phyloP scores from a whole-genome alignment of 1,140 invertebrate genomes.

The Caenorhabditis remanei region DNA sequence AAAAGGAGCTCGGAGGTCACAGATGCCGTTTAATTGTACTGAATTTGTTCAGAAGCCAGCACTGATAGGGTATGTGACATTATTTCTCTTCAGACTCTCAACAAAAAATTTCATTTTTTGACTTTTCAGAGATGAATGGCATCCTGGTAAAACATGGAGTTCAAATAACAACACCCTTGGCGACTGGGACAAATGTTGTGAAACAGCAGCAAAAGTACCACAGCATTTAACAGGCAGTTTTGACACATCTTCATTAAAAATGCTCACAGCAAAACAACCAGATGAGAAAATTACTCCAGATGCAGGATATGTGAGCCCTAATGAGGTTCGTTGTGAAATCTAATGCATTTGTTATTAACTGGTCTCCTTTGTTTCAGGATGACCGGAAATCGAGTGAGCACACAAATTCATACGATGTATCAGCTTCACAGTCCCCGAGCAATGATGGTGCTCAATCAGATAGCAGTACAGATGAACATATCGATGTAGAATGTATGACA shows the following conservation, averaged over 20 bases:
- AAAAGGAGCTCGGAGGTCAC: slow-evolving; percentile 22
- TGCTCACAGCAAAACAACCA: slow-evolving; percentile 4
- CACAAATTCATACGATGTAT: slow-evolving; percentile 46
- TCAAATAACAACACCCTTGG: slow-evolving; percentile 12
- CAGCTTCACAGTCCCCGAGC: slow-evolving; percentile 46
- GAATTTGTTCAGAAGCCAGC: background rate
- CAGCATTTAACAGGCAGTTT: background rate
- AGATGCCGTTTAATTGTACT: background rate
- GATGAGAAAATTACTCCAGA: background rate
- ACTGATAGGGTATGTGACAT: slow-evolving; percentile 9
- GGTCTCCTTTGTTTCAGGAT: background rate
- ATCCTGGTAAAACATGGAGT: slow-evolving; percentile 10
- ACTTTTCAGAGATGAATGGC: slow-evolving; percentile 26
- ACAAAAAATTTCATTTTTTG: background rate
- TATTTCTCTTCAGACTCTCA: background rate
- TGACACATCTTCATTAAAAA: slow-evolving; percentile 1
- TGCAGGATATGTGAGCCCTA: background rate
- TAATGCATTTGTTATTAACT: background rate
- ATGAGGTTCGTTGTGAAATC: slow-evolving; percentile 12
- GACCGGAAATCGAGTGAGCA: background rate
- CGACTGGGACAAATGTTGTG: slow-evolving; percentile 39
- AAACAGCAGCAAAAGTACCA: background rate
- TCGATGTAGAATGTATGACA: slow-evolving; percentile 45
- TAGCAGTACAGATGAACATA: slow-evolving; percentile 38
- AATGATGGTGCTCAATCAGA: slow-evolving; percentile 4